A percentile compares a stretch with the other conserved stretches of the same genome.
phyloP scores from a whole-genome alignment of 2,888 invertebrate species.

The Euclidia mi region DNA sequence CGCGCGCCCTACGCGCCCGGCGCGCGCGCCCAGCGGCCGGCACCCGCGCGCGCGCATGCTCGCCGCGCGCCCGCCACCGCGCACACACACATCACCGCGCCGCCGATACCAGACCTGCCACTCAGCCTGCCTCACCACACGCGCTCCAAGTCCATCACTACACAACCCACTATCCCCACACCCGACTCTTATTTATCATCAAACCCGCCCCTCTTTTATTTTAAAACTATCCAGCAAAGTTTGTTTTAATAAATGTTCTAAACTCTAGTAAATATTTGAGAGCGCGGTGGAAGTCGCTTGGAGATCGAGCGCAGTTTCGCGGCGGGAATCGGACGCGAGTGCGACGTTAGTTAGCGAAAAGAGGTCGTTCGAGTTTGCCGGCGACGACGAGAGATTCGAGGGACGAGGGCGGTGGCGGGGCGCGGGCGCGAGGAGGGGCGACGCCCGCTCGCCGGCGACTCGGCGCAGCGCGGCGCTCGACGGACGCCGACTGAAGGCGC shows the following conservation, averaged over 20 bases:
- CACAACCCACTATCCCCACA: conserved; percentile 21
- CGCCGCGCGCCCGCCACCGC: conserved; percentile 79
- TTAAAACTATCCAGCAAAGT: conserved; percentile 36
- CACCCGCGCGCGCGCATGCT: conserved; percentile 67
- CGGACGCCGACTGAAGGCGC: conserved; percentile 88
- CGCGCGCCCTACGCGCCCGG: conserved; percentile 74
- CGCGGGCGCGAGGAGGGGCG: conserved; percentile 75
- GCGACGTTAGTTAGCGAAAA: conserved; percentile 88
- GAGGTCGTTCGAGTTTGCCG: conserved; percentile 89
- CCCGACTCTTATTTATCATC: conserved; percentile 16
- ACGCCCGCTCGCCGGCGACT: conserved; percentile 85
- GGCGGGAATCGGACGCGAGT: conserved; percentile 83
- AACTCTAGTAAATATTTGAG: conserved; percentile 53
- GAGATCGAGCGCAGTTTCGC: conserved; percentile 84
- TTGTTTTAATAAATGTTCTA: conserved; percentile 35
- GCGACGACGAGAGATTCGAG: conserved; percentile 78
- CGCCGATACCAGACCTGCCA: conserved; percentile 57
- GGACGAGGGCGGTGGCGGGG: conserved; percentile 64
- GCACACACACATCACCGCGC: conserved; percentile 72
- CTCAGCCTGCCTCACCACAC: conserved; percentile 33
- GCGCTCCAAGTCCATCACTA: conserved; percentile 45
- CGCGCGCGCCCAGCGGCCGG: conserved; percentile 73
- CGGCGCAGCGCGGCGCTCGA: conserved; percentile 89
- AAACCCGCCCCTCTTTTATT: conserved; percentile 24
- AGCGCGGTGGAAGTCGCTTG: conserved; percentile 54